Evolutionary conservation across 1,140 invertebrate genomes (phyloP), one percentile per base, ranked within the genome.

Genomic region (Andrena cerasifolii): DNA sequence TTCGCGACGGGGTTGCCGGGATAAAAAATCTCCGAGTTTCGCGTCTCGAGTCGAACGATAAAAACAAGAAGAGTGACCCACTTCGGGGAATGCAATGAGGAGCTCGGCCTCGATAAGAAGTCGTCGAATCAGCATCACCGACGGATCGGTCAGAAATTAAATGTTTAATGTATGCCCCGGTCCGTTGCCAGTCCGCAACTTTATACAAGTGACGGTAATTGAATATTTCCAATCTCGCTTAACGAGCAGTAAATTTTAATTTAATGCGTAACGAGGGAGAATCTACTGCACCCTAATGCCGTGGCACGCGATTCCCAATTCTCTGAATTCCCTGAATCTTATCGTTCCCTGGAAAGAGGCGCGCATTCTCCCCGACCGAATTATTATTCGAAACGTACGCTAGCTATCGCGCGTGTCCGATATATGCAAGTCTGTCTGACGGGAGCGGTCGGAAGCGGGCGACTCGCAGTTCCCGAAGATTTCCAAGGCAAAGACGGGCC

Each of bases 111-210:
- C 56, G 63, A 76, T 76, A 76, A 76, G 68, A 76, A 76, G 53
- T 68, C 40, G 73, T 16, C 53, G 73, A 68, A 28, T 76, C 73
- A 76, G 73, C 73, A 3, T 18, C 24, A 8, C 14, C 10, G 5
- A 24, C 53, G 40, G n/a, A 66, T 56, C 26, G 73, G 10, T 67
- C 51, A 63, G 63, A 76, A 76, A 76, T 76, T 68, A 76, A 76
- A 76, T 67, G 53, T 58, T 68, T 68, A 76, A 76, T 68, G 40
- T 58, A 76, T 47, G 24, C 63, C 53, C 28, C 12, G 12, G 31
- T 14, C 28, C 36, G 26, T 18, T 58, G 21, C 36, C 66, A 2
- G n/a, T 12, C n/a, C 21, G 3, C 33, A 8, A 7, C 7, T 3
- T 18, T 56, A 66, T 53, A 31, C 58, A 56, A 67, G 16, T 28